phyloP scores from a whole-genome alignment of 2,888 invertebrate species.

The Hybos culiciformis region DNA sequence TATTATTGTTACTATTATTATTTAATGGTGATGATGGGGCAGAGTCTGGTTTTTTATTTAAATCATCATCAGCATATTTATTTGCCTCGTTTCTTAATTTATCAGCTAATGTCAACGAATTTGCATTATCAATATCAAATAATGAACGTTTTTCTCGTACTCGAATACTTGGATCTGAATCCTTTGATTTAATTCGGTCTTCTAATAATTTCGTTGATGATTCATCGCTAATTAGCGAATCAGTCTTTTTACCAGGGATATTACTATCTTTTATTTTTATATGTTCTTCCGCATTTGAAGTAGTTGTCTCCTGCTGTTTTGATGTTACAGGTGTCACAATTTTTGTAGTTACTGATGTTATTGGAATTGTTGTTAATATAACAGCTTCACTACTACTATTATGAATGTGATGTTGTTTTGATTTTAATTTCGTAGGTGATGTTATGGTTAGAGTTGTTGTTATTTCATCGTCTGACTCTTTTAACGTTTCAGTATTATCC shows the following conservation, averaged over 20 bases:
- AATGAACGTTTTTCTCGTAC: conserved; percentile 33
- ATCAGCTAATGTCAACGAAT: conserved; percentile 23
- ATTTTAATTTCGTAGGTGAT: conserved; percentile 10
- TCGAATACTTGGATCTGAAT: conserved; percentile 23
- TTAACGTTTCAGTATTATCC: background rate
- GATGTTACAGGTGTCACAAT: conserved; percentile 11
- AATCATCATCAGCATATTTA: conserved; percentile 19
- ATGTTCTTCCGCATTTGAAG: conserved; percentile 10
- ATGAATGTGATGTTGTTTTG: background rate
- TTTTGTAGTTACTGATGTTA: conserved; percentile 9
- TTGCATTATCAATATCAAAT: conserved; percentile 26
- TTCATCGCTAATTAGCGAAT: too few relatives aligned
- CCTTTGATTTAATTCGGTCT: conserved; percentile 24
- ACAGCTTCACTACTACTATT: background rate
- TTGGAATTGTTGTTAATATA: conserved; percentile 4
- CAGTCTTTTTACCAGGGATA: too few relatives aligned
- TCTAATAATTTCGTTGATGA: conserved; percentile 35
- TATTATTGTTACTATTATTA: conserved; percentile 11
- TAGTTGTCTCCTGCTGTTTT: conserved; percentile 4
- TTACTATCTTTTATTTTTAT: conserved; percentile 31
- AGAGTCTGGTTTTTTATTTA: conserved; percentile 11
- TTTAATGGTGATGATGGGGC: conserved; percentile 17
- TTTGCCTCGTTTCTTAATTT: conserved; percentile 27
- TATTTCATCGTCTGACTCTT: conserved; percentile 11
- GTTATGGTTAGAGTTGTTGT: conserved; percentile 16